Conservation (phyloP, 2,888 invertebrate genomes). For the Pyrrhia umbra region DNA sequence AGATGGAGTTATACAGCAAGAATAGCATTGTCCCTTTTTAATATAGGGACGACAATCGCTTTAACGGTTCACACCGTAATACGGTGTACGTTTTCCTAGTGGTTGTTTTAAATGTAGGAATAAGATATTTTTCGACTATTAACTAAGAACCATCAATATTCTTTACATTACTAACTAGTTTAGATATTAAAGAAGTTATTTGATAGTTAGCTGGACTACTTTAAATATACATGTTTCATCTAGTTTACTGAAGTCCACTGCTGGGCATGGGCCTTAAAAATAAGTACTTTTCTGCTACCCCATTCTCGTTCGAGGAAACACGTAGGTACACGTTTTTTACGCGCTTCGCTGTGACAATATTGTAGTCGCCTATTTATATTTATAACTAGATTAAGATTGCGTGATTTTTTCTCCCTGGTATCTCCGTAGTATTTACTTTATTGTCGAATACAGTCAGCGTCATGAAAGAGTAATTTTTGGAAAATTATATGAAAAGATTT, state of each 20-base stretch:
- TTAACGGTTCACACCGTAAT: too few relatives aligned
- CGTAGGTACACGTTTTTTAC: slow-evolving; percentile 50
- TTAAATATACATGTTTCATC: background rate
- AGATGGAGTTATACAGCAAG: too few relatives aligned
- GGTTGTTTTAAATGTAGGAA: background rate
- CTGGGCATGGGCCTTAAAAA: slow-evolving; percentile 11
- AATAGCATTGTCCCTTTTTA: too few relatives aligned
- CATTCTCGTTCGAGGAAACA: slow-evolving; percentile 14
- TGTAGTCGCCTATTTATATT: slow-evolving; percentile 70
- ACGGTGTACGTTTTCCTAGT: background rate
- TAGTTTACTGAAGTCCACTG: slow-evolving; percentile 10
- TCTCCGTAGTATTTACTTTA: slow-evolving; percentile 24
- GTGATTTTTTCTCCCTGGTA: slow-evolving; percentile 37
- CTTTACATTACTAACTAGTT: slow-evolving; percentile 50
- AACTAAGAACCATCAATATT: slow-evolving; percentile 46
- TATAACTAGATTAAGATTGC: slow-evolving; percentile 60
- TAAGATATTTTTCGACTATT: slow-evolving; percentile 1
- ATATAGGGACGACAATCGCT: too few relatives aligned
- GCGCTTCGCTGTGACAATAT: slow-evolving; percentile 84
- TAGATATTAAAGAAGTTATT: slow-evolving; percentile 55
- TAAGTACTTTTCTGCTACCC: slow-evolving; percentile 30
- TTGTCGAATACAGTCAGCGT: slow-evolving; percentile 48
- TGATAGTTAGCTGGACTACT: slow-evolving; percentile 36
- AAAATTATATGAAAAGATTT: slow-evolving; percentile 38
- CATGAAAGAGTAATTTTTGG: slow-evolving; percentile 42